Conservation (phyloP, 1,140 invertebrate species). For the Agrypnia vestita region DNA sequence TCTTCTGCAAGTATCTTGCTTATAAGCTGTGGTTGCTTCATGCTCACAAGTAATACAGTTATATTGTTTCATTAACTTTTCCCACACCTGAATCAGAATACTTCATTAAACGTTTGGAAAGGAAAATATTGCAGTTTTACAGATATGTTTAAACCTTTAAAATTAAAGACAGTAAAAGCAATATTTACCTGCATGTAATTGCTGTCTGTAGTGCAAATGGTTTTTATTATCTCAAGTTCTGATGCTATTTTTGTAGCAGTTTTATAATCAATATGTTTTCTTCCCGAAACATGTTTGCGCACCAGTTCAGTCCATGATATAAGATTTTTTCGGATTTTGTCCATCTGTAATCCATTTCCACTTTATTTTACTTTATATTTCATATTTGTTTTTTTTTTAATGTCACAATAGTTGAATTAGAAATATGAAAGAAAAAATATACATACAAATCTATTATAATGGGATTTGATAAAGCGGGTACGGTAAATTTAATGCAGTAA, state of each 20-base stretch:
- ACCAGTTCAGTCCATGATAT: not conserved
- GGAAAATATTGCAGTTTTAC: not conserved
- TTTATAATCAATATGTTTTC: not conserved
- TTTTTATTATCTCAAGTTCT: not conserved
- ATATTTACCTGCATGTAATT: not conserved
- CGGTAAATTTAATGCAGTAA: no score
- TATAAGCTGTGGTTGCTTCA: no score
- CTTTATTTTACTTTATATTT: not conserved
- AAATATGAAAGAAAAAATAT: no score
- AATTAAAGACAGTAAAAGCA: not conserved
- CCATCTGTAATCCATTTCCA: not conserved
- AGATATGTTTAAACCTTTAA: not conserved
- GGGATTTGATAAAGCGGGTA: no score
- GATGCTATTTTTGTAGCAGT: not conserved
- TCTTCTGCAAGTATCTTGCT: no score
- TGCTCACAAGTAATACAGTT: no score
- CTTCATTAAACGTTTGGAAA: not conserved
- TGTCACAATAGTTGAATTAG: not conserved
- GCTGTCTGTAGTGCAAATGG: not conserved
- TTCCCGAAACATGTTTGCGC: slow-evolving; percentile 15
- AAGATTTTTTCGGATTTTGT: not conserved
- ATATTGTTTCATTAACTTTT: not conserved
- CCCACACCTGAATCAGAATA: not conserved
- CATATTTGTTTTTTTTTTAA: not conserved
- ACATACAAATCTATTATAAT: no score